Evolutionary conservation across 1,140 invertebrate genomes (phyloP).

Genomic region (Lucilia sericata): DNA sequence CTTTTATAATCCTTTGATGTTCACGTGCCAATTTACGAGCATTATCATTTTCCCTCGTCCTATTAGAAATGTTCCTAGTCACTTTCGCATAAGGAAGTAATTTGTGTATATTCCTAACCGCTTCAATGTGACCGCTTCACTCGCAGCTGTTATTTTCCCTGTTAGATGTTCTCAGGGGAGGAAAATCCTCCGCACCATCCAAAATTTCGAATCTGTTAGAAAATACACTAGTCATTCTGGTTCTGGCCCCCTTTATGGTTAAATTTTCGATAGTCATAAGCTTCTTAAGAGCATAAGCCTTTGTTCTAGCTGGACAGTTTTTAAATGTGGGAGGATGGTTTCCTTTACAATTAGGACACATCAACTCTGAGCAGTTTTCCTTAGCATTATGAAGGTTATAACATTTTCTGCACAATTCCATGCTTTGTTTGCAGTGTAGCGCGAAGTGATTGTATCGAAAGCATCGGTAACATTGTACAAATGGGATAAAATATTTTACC

Average conservation of each 20-base stretch:
- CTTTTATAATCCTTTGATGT: too few relatives aligned
- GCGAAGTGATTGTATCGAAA: neutral
- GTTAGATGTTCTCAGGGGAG: neutral
- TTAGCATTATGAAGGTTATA: neutral
- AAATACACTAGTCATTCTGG: neutral
- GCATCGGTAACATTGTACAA: neutral
- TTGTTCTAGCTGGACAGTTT: constrained; percentile 16
- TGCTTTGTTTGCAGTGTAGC: neutral
- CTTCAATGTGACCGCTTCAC: neutral
- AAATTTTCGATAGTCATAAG: neutral
- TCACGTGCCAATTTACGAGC: too few relatives aligned
- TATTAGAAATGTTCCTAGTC: neutral
- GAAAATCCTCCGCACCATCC: neutral
- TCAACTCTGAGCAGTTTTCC: neutral
- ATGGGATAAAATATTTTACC: constrained; percentile 21
- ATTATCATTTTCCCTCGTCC: neutral
- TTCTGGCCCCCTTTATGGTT: too few relatives aligned
- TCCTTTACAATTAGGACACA: neutral
- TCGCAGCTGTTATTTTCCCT: neutral
- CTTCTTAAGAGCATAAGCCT: neutral
- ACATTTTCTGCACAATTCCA: neutral
- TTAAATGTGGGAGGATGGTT: neutral
- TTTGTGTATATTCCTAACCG: neutral
- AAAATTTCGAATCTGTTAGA: neutral
- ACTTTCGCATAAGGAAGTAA: neutral